phyloP scores from a whole-genome alignment of 2,888 invertebrate species.

The Dynastes grantii region DNA sequence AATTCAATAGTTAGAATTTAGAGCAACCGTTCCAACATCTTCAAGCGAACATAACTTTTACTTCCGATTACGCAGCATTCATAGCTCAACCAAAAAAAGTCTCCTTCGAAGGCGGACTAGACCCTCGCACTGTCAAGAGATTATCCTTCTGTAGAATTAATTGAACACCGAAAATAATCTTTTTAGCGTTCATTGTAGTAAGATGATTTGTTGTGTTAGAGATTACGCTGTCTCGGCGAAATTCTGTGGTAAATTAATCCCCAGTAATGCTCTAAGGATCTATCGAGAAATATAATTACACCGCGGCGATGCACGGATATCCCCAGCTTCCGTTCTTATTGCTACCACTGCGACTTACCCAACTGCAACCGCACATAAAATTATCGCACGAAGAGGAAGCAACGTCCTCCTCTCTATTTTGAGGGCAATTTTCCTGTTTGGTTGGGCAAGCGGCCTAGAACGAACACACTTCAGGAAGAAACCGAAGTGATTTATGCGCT shows the following conservation, averaged over 20 bases:
- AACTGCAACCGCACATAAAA: constrained; percentile 19
- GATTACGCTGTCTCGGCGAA: constrained; percentile 35
- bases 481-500: constrained; percentile 55
- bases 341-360: neutral
- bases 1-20: no score
- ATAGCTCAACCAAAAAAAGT: no score
- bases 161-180: constrained; percentile 36
- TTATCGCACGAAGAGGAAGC: neutral
- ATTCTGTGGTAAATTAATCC: constrained; percentile 38
- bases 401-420: constrained; percentile 52
- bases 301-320: constrained; percentile 24
- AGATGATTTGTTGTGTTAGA: constrained; percentile 44
- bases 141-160: constrained; percentile 38
- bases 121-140: neutral
- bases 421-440: constrained; percentile 52
- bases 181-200: constrained; percentile 37
- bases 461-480: constrained; percentile 37
- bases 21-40: no score
- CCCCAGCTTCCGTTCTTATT: constrained; percentile 2
- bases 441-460: constrained; percentile 1
- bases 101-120: no score
- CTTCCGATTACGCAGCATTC: no score
- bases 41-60: no score
- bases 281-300: constrained; percentile 42
- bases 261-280: constrained; percentile 38